Conservation (phyloP, 2,888 invertebrate genomes). For the Empis livida region DNA sequence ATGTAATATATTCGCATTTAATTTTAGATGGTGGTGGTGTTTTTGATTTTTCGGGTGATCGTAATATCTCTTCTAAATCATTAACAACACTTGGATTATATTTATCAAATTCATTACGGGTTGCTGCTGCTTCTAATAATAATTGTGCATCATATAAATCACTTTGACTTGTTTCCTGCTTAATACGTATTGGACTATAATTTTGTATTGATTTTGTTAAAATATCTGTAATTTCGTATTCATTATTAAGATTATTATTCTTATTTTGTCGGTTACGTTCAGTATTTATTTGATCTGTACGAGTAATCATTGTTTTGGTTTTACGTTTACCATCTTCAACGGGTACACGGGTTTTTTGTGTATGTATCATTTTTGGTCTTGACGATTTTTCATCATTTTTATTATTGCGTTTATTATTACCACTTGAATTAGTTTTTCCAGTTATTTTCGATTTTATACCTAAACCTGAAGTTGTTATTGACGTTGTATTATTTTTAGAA, state of each 20-base stretch:
- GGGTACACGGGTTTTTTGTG: constrained; percentile 47
- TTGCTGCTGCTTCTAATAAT: constrained; percentile 24
- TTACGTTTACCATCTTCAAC: constrained; percentile 43
- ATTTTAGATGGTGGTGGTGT: constrained; percentile 16
- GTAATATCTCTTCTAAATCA: constrained; percentile 34
- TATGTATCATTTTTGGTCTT: constrained; percentile 66
- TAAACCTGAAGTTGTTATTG: constrained; percentile 15
- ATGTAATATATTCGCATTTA: neutral
- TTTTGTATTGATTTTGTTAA: neutral
- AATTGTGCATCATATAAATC: constrained; percentile 30
- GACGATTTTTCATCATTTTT: constrained; percentile 23
- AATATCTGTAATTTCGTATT: constrained; percentile 26
- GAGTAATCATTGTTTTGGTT: constrained; percentile 41
- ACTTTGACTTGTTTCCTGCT: constrained; percentile 12
- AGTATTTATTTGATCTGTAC: constrained; percentile 23
- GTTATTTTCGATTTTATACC: constrained; percentile 19
- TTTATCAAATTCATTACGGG: constrained; percentile 30
- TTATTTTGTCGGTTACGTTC: constrained; percentile 5
- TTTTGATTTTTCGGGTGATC: constrained; percentile 31
- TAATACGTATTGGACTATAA: neutral
- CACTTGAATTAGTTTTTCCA: constrained; percentile 15
- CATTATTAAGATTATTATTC: constrained; percentile 16
- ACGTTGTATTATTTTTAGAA: constrained; percentile 17
- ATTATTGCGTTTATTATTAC: neutral
- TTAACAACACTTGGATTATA: constrained; percentile 32